Conservation (phyloP, 2,888 invertebrate genomes). For the Cistogaster globosa region DNA sequence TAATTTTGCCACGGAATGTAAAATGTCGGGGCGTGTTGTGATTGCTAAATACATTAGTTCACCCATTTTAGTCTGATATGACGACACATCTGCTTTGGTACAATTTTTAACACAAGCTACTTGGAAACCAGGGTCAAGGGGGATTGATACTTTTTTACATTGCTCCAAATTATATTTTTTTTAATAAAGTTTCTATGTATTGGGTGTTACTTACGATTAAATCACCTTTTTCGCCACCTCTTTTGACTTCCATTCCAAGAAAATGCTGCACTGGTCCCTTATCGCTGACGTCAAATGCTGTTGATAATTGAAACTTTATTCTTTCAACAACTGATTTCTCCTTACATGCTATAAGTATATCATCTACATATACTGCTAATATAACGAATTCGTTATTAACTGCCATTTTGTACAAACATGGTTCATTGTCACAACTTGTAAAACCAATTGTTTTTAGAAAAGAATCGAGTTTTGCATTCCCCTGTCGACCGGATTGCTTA, state of each 20-base stretch:
- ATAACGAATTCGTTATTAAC: conserved; percentile 6
- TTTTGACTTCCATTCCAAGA: conserved; percentile 13
- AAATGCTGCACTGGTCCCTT: conserved; percentile 16
- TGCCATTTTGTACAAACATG: conserved; percentile 26
- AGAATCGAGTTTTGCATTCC: conserved; percentile 16
- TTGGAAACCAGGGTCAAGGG: conserved; percentile 33
- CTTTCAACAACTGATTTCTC: conserved; percentile 35
- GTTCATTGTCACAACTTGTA: conserved; percentile 59
- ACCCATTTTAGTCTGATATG: background rate
- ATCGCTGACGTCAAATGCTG: conserved; percentile 58
- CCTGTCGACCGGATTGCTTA: conserved; percentile 31
- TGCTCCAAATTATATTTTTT: conserved; percentile 12
- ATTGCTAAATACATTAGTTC: conserved; percentile 41
- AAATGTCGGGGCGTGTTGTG: conserved; percentile 31
- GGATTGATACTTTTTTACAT: conserved; percentile 21
- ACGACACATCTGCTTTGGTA: background rate
- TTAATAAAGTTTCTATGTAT: conserved; percentile 4
- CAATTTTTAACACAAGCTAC: conserved; percentile 13
- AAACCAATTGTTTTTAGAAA: conserved; percentile 67
- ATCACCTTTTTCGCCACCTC: conserved; percentile 8
- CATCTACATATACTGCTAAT: conserved; percentile 36
- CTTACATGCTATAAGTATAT: conserved; percentile 59
- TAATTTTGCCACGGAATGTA: conserved; percentile 31
- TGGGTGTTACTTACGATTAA: conserved; percentile 1
- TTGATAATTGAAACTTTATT: conserved; percentile 52